Percentiles rank a stretch among this genome's conserved stretches.
Evolutionary conservation across 2,797 vertebrate genomes (phyloP).

Genomic region (Huso huso): DNA sequence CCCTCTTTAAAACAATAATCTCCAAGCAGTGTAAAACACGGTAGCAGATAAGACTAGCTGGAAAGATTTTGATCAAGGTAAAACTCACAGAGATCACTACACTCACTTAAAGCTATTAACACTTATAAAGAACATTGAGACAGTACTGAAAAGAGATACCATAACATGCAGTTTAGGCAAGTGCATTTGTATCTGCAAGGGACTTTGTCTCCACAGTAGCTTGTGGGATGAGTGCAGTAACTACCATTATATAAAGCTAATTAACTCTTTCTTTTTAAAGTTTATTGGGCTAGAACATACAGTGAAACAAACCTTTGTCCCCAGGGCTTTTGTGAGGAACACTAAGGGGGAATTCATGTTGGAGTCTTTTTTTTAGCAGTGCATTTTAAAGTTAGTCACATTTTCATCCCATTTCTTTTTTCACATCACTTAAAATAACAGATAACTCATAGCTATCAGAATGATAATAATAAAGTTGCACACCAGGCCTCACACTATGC

Average conservation of each 20-base stretch:
- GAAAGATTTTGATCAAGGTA: neutral
- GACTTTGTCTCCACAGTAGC: no score
- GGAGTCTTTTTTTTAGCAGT: no score
- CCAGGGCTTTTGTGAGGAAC: no score
- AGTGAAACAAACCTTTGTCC: no score
- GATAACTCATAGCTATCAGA: neutral
- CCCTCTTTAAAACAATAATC: neutral
- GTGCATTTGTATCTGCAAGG: no score
- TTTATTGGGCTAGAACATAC: no score
- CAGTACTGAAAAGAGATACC: neutral
- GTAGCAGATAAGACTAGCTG: no score
- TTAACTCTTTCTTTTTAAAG: no score
- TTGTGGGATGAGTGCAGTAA: no score
- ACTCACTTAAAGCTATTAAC: conserved; percentile 2
- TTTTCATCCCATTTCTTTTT: neutral
- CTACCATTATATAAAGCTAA: no score
- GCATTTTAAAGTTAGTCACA: neutral
- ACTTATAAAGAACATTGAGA: conserved; percentile 8
- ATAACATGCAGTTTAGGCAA: neutral
- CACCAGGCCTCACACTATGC: neutral
- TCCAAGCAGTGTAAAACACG: neutral
- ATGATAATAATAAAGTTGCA: neutral
- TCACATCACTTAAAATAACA: neutral
- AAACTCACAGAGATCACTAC: conserved; percentile 17
- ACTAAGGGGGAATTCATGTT: no score